These are phyloP conservation scores for Allygus modestus DNA, from an alignment of 2,888 invertebrate species.

Conservation along the genomic window DNA sequence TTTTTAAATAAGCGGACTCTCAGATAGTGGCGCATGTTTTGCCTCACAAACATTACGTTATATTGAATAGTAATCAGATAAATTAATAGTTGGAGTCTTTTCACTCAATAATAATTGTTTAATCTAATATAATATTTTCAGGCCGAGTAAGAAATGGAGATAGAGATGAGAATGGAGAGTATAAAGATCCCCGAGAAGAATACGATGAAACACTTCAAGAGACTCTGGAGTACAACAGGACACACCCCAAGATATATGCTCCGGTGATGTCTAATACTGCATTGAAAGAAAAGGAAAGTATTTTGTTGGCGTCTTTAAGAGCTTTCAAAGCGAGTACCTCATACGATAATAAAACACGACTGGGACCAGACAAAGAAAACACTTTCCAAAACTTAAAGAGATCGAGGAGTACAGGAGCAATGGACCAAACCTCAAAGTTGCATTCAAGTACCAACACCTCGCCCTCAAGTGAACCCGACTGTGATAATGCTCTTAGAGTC, in stretches of 20 bases:
- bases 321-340: constrained; percentile 30
- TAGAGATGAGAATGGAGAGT: constrained; percentile 55
- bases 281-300: constrained; percentile 68
- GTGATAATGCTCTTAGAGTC: constrained; percentile 39
- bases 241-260: constrained; percentile 41
- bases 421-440: constrained; percentile 14
- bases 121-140: constrained; percentile 19
- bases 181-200: constrained; percentile 49
- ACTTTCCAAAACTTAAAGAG: constrained; percentile 62
- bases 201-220: constrained; percentile 59
- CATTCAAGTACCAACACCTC: constrained; percentile 6
- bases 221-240: constrained; percentile 58
- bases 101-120: too few species aligned
- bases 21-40: too few species aligned
- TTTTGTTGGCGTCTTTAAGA: constrained; percentile 68
- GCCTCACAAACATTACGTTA: too few species aligned
- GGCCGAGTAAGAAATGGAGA: constrained; percentile 44
- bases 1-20: too few species aligned
- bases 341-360: constrained; percentile 63
- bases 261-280: constrained; percentile 56
- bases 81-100: too few species aligned
- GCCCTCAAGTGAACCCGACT: neutral
- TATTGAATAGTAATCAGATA: too few species aligned
- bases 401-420: constrained; percentile 56
- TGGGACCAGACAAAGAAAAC: constrained; percentile 67